Percentiles rank a stretch among this genome's conserved stretches.
These are phyloP conservation scores for Spisula subtruncata DNA, from an alignment of 2,888 invertebrate genomes.

Conservation along the genomic window DNA sequence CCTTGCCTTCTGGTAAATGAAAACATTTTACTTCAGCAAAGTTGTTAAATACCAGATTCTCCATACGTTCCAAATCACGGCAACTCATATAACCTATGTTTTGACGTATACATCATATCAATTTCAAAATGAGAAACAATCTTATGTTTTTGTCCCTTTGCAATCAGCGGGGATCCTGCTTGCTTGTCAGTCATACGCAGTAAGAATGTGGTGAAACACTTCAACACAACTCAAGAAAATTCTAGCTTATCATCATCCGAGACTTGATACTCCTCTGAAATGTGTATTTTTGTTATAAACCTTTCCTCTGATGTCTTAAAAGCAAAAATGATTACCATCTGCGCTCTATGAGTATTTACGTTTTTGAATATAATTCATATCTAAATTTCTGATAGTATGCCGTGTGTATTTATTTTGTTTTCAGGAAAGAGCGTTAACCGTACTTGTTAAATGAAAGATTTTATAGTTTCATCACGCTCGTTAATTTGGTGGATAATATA, in stretches of 20 bases:
- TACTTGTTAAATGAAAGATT: constrained; percentile 30
- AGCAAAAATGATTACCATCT: constrained; percentile 56
- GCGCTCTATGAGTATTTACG: constrained; percentile 55
- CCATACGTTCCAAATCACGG: constrained; percentile 42
- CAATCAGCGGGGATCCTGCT: constrained; percentile 63
- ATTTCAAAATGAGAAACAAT: constrained; percentile 61
- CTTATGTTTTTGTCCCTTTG: constrained; percentile 59
- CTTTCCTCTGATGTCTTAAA: constrained; percentile 48
- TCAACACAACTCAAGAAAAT: constrained; percentile 60
- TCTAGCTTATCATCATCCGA: constrained; percentile 57
- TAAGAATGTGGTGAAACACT: constrained; percentile 66
- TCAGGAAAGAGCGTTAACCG: constrained; percentile 31
- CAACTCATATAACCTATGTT: constrained; percentile 51
- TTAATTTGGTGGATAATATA: neutral
- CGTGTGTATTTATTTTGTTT: constrained; percentile 32
- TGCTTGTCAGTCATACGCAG: constrained; percentile 69
- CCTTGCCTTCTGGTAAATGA: neutral
- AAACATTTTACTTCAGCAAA: neutral
- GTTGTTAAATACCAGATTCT: constrained; percentile 25
- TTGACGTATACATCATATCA: constrained; percentile 69
- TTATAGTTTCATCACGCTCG: constrained; percentile 14
- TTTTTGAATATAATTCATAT: constrained; percentile 61
- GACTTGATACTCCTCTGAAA: constrained; percentile 60
- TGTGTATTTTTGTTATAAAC: constrained; percentile 42
- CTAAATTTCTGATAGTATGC: constrained; percentile 44